Evolutionary conservation across 2,888 invertebrate genomes (phyloP), one percentile per base, ranked within the genome.

Genomic region (Amblyjoppa fuscipennis): DNA sequence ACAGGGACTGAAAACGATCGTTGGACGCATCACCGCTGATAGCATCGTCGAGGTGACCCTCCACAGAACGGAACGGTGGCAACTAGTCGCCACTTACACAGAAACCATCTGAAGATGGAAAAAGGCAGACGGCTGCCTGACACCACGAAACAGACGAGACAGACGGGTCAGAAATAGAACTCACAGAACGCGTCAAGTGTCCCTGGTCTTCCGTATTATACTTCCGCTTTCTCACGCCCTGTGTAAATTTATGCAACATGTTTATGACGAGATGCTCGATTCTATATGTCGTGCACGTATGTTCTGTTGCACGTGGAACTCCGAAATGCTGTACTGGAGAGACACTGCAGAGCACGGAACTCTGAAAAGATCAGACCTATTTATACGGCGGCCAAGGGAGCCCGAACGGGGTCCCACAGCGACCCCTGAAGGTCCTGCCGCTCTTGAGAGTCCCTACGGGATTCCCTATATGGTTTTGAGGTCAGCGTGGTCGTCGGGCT

Each of bases 41-140:
- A 83, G 79, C 68, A 81, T 85, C 20, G 83, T 83, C 7, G 56
- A 61, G 49, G 69, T 51, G 71, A 86, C 82, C 86, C 79, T 79
- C 16, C 78, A 38, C 41, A 73, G 73, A 9, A n/a, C n/a, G 9
- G 25, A 61, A 3, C 7, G 20, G 59, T 77, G 77, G 77, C 56
- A 56, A 13, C 56, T 38, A 16, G 74, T 77, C 7, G 74, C 53
- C 31, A 56, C 82, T n/a, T 85, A 70, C 74, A 70, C 20, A 25
- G 85, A 85, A 9, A 64, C 41, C 41, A 41, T 41, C 41, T 9
- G 9, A 9, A 41, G 9, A 41, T 5, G 9, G 9, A 41, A 41
- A 41, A 7, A 41, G 2, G 41, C 9, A 9, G 41, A 9, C 9
- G 9, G 9, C 2, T 7, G 9, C 9, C 9, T 41, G 9, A 9